Evolutionary conservation across 2,888 invertebrate species (phyloP), one percentile per base, ranked within the genome.

Genomic region (Oscheius sp.): DNA sequence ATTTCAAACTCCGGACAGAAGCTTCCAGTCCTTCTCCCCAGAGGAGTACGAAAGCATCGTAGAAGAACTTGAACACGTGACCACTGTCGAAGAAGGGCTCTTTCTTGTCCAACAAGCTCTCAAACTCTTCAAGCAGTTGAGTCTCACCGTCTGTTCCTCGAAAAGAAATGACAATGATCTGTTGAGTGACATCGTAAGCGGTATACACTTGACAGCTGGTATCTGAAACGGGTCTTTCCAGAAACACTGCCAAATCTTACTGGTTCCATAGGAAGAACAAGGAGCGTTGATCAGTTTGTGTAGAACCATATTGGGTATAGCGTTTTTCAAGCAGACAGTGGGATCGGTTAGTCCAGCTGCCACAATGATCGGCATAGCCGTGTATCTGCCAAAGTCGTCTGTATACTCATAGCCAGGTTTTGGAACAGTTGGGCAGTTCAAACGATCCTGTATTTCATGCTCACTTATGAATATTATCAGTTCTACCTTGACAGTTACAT

Each of bases 51-150:
- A 79, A 81, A 3, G 82, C 83, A 37, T 78, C 75, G 75, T 80
- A 79, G 73, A 83, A 83, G 76, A 82, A 83, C 55, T 73, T 72
- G 73, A 75, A 76, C 5, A 83, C 80, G 29, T 63, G 70, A 21
- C 83, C 83, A 9, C 75, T 73, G 50, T 75, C 76, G 63, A 77
- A 75, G 74, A 79, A 72, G 33, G 50, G 33, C 62, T 59, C 47
- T 33, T 72, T 72, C 9, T 33, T 50, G 70, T 76, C 74, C 62
- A 78, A 76, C 59, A 73, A 75, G 42, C 51, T 21, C 47, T 58
- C 21, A 1, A 59, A 33, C 62, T 79, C 80, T 32, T 72, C 60
- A 29, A 70, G 5, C 1, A 79, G 68, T 59, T 79, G 79, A 9
- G 58, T 48, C 11, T 70, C 29, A 5, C 66, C 71, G 59, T 65